These are phyloP conservation scores for Coelopa frigida DNA, from an alignment of 1,140 invertebrate genomes.

Conservation along the genomic window DNA sequence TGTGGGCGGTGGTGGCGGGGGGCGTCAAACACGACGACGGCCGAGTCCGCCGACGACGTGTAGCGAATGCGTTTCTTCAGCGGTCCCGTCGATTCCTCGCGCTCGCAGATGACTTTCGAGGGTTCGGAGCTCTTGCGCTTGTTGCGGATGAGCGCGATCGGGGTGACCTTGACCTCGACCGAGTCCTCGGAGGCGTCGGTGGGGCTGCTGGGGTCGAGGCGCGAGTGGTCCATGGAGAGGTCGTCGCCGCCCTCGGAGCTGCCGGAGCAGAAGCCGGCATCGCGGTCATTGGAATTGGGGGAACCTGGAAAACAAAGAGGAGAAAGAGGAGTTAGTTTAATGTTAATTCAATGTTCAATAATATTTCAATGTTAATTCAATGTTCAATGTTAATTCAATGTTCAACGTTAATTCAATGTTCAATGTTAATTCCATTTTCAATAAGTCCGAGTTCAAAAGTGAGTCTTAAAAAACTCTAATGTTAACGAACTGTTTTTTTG, in stretches of 20 bases:
- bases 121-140: conserved; percentile 69
- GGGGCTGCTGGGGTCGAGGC: conserved; percentile 44
- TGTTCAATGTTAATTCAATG: too few species aligned
- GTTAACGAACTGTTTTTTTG: too few species aligned
- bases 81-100: conserved; percentile 45
- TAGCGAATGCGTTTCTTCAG: conserved; percentile 58
- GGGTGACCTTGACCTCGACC: conserved; percentile 56
- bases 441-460: too few species aligned
- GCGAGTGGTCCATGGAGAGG: conserved; percentile 26
- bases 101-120: conserved; percentile 39
- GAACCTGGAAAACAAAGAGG: conserved; percentile 35
- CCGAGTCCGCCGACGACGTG: conserved; percentile 35
- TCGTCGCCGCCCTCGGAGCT: conserved; percentile 52
- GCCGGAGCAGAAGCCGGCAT: conserved; percentile 65
- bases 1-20: conserved; percentile 26
- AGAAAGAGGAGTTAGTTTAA: conserved; percentile 9
- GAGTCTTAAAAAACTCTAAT: too few species aligned
- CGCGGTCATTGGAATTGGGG: conserved; percentile 49
- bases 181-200: conserved; percentile 62
- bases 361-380: too few species aligned
- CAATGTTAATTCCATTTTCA: too few species aligned
- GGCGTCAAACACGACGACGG: conserved; percentile 28
- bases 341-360: too few species aligned
- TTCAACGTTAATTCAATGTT: too few species aligned
- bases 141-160: conserved; percentile 56